Evolutionary conservation across 2,797 vertebrate species (phyloP).

Genomic region (Acanthis flammea): DNA sequence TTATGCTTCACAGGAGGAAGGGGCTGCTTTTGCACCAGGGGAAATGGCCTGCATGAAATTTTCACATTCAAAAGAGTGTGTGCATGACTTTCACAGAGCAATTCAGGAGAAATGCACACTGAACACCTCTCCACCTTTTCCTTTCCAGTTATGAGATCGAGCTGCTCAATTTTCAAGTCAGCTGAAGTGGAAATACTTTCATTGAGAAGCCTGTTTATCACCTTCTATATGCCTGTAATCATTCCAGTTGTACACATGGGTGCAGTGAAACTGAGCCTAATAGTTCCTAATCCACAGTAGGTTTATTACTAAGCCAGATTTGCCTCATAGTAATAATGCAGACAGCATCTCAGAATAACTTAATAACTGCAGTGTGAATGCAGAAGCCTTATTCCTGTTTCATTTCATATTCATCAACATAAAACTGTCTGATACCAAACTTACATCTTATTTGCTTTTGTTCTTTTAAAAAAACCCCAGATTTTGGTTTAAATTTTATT

Average conservation of each 20-base stretch:
- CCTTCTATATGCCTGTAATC: neutral
- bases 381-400: neutral
- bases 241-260: neutral
- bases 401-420: neutral
- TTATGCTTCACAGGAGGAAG: neutral
- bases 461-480: neutral
- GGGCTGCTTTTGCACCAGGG: neutral
- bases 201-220: neutral
- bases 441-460: neutral
- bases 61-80: rapidly evolving
- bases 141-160: neutral
- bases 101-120: neutral
- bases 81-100: neutral
- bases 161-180: neutral
- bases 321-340: neutral
- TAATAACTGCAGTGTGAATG: neutral
- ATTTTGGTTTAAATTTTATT: neutral
- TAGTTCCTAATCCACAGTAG: neutral
- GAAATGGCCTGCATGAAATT: neutral
- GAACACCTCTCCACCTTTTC: neutral
- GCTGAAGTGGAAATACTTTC: neutral
- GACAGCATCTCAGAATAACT: neutral
- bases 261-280: neutral
- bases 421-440: neutral
- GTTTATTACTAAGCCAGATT: neutral